Conservation (phyloP, 1,140 invertebrate genomes). For the Drosophila nigromelanica region DNA sequence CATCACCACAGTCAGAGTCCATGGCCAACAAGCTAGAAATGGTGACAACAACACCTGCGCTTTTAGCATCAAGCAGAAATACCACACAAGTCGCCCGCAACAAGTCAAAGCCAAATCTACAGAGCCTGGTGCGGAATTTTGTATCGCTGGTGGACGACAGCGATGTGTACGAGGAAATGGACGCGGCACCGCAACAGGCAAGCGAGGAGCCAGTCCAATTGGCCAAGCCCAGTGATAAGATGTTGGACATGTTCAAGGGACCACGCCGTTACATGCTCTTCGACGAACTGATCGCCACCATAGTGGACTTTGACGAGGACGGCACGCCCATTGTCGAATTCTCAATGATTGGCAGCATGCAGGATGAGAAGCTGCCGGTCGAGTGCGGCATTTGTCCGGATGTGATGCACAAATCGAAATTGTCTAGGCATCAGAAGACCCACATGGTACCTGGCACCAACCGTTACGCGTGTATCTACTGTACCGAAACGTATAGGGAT, state of each 20-base stretch:
- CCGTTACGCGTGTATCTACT: constrained; percentile 76
- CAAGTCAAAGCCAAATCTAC: constrained; percentile 1
- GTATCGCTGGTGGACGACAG: neutral
- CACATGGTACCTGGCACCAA: constrained; percentile 72
- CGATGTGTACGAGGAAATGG: constrained; percentile 17
- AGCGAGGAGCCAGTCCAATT: constrained; percentile 33
- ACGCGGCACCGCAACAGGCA: neutral
- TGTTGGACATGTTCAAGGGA: constrained; percentile 65
- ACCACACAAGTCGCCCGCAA: neutral
- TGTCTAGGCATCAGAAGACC: constrained; percentile 70
- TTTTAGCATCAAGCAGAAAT: neutral
- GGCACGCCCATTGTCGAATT: constrained; percentile 77
- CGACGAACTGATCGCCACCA: constrained; percentile 75
- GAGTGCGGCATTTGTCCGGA: constrained; percentile 80
- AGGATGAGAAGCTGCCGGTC: constrained; percentile 70
- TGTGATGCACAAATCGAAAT: constrained; percentile 69
- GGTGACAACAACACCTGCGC: neutral
- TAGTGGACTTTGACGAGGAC: constrained; percentile 74
- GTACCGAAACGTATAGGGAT: constrained; percentile 72
- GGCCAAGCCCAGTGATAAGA: constrained; percentile 60
- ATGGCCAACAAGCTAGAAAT: constrained; percentile 1
- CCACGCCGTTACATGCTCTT: constrained; percentile 71
- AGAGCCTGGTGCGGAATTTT: neutral
- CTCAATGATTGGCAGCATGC: constrained; percentile 56
- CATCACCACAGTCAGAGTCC: neutral